Base-by-base conservation (phyloP, 2,888 invertebrate species). In the Trissonchulus latispiculum region DNA sequence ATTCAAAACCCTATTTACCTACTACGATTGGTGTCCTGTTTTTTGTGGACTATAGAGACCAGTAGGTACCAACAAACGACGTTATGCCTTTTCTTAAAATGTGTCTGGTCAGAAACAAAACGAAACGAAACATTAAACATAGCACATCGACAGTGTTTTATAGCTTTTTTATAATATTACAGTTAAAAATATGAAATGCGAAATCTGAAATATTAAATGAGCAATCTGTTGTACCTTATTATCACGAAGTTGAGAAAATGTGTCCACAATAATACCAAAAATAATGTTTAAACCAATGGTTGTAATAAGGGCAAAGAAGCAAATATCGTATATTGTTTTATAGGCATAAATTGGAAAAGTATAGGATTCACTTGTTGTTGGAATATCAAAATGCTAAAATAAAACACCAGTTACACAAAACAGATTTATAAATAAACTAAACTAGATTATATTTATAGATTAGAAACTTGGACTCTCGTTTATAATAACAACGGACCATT, bases 181-280 rank as follows among this genome's bases (percentile, higher is more conserved):
- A n/a, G n/a, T n/a, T n/a, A n/a, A n/a, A n/a, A n/a, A n/a, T n/a
- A n/a, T n/a, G n/a, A n/a, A n/a, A n/a, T n/a, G n/a, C n/a, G n/a
- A n/a, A n/a, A n/a, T n/a, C n/a, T n/a, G n/a, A n/a, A n/a, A n/a
- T n/a, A n/a, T n/a, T n/a, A n/a, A 29, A 8, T 8, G 28, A 62
- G 31, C 64, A 29, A 3, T 3, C 28, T 8, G 3, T 35, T 69
- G 8, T 72, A 84, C 83, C 81, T 84, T 84, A 70, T 82, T 78
- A 76, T 84, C 84, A 75, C 84, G 77, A 28, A 84, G 81, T 76
- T 84, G 83, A 0, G 83, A 83, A 80, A 84, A 84, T 2, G 84
- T 84, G 78, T 84, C 84, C 36, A 84, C 83, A 72, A 84, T 84
- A 79, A 84, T 84, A 78, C 84, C 84, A 74, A 84, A 84, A 78